Base-by-base conservation (phyloP, 2,113 vertebrate genomes). In the Semicossyphus pulcher region DNA sequence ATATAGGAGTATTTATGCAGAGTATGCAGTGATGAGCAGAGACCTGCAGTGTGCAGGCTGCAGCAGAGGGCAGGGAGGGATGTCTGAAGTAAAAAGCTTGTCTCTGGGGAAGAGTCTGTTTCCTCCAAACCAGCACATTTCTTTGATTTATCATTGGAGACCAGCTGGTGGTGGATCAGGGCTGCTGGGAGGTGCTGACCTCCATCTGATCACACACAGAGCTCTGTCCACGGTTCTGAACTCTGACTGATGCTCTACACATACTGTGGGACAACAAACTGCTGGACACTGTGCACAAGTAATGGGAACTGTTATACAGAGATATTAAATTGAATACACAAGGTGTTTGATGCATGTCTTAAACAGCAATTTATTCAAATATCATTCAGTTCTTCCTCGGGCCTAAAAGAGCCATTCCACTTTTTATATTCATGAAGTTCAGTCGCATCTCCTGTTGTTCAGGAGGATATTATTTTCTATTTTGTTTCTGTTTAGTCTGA, bases 141-240 rank as follows among this genome's bases (percentile, higher is more conserved):
- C 20, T 72, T 42, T 86, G 69, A 72, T 78, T 67, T 45, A 53
- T 73, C 7, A 15, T 11, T 32, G 25, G 15, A 65, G 61, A 76
- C 48, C 81, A 83, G 75, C 84, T 82, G 86, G 57, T 76, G 51
- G 47, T 56, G 3, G 57, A 56, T 78, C 39, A 26, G 57, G 59
- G 66, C 45, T 48, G 47, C 49, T 28, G 36, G n/a, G 16, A 41
- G 26, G 12, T 7, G 28, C 32, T 53, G 76, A 83, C 80, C 68
- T 63, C 54, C 74, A 34, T 74, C 60, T 56, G 29, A 52, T 4
- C 64, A 31, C 10, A n/a, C 36, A 0, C 62, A 15, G 78, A 73
- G 76, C 85, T 77, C 91, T 92, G 87, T 91, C 90, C 88, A 86
- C 53, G 87, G 90, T 92, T 85, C 91, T 90, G 91, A 93, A 84